Percentiles rank a stretch among this genome's conserved stretches.
Conservation (phyloP, 1,140 invertebrate genomes). For the Drosophila murphyi region DNA sequence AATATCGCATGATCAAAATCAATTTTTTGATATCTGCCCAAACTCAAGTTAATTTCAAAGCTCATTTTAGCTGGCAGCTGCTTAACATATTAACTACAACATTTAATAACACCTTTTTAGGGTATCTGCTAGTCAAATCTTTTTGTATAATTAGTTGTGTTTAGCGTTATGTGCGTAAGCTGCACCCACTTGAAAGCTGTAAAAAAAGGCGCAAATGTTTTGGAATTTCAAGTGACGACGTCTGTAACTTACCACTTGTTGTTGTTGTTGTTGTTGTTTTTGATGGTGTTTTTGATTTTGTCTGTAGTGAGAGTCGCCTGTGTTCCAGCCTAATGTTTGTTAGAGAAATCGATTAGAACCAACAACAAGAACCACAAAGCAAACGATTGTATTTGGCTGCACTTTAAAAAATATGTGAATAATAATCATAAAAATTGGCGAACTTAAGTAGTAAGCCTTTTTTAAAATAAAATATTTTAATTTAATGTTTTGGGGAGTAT, state of each 20-base stretch:
- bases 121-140: slow-evolving; percentile 11
- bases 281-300: slow-evolving; percentile 19
- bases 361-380: slow-evolving; percentile 71
- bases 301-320: slow-evolving; percentile 71
- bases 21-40: no score
- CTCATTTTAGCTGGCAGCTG: no score
- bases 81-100: no score
- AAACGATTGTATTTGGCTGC: slow-evolving; percentile 50
- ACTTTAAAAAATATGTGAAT: slow-evolving; percentile 30
- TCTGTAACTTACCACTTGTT: slow-evolving; percentile 56
- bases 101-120: not conserved
- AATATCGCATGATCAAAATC: no score
- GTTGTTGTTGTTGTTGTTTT: slow-evolving; percentile 36
- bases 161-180: slow-evolving; percentile 35
- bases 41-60: no score
- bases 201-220: slow-evolving; percentile 75
- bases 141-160: slow-evolving; percentile 14
- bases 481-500: no score
- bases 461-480: no score
- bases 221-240: slow-evolving; percentile 71
- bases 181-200: slow-evolving; percentile 80
- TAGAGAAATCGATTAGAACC: slow-evolving; percentile 82
- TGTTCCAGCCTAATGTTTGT: slow-evolving; percentile 72
- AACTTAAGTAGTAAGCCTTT: no score
- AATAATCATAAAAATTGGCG: not conserved